phyloP scores from a whole-genome alignment of 2,797 vertebrate genomes.

The Serranus cabrilla region DNA sequence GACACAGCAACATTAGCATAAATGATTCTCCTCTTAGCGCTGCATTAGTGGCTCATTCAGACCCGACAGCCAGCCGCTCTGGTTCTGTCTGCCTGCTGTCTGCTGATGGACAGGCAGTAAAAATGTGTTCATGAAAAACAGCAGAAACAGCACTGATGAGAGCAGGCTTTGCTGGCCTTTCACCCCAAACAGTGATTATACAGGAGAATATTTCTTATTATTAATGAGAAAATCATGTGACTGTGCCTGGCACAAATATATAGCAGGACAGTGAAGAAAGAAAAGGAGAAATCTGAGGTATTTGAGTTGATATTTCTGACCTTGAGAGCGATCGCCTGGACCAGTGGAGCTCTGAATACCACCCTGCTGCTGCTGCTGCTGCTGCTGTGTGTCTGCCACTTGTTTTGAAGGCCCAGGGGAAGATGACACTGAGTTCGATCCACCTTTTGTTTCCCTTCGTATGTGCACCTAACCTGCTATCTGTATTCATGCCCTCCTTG shows the following conservation, averaged over 20 bases:
- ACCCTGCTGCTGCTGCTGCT: conserved; percentile 10
- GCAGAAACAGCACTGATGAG: not conserved
- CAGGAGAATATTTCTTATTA: not conserved
- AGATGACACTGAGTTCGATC: conserved; percentile 28
- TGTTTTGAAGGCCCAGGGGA: conserved; percentile 46
- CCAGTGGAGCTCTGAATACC: conserved; percentile 17
- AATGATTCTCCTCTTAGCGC: not conserved
- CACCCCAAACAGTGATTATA: not conserved
- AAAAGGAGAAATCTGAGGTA: conserved; percentile 46
- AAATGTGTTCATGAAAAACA: not conserved
- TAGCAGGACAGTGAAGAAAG: conserved; percentile 21
- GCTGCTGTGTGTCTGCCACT: conserved; percentile 26
- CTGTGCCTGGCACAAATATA: not conserved
- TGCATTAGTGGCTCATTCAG: not conserved
- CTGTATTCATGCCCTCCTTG: conserved; percentile 23
- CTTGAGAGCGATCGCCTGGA: conserved; percentile 12
- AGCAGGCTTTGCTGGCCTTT: not conserved
- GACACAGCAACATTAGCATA: too few relatives aligned
- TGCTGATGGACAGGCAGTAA: not conserved
- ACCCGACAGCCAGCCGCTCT: not conserved
- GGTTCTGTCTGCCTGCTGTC: not conserved
- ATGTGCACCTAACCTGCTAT: conserved; percentile 29
- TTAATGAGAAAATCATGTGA: not conserved
- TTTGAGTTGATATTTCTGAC: conserved; percentile 29
- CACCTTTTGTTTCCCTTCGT: conserved; percentile 11